Base-by-base conservation (phyloP, 1,140 invertebrate species). In the Lucilia sericata region DNA sequence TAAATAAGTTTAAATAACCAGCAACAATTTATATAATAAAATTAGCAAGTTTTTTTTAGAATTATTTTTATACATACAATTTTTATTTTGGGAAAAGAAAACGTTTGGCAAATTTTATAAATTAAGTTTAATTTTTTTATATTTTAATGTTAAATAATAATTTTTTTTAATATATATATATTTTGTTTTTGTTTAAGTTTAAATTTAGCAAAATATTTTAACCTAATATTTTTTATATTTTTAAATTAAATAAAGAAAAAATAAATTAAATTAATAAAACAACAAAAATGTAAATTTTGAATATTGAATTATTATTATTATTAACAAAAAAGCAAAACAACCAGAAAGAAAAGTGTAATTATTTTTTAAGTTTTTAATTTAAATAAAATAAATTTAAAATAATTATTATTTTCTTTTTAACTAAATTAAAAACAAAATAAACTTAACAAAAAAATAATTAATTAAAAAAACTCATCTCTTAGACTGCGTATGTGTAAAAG, bases 131-230 rank as follows among this genome's bases (percentile, higher is more conserved):
- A 42, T 19, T 47, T 47, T 7, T 80, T 51, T 47, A 10, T 80
- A 10, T 80, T 80, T 80, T 13, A 13, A 42, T 78, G 75, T 80
- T 78, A 51, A 19, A 80, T 80, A 51, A 21, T 70, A 70, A 21
- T 70, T 70, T 70, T 70, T 70, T 21, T 80, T n/a, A n/a, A 49
- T 21, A 47, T 10, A 78, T 80, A 80, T 49, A 49, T 21, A 51
- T 80, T 80, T 47, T 80, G 42, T 80, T 80, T 80, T 49, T 80
- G 76, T 80, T 80, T 80, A 80, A 80, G 76, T 80, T 80, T 80
- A 80, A 25, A 80, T 80, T 80, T 80, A 80, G 76, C 76, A 80
- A 80, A 80, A 80, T 80, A 80, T 80, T 80, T 30, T 80, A 70
- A 7, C 65, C 25, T 70, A 80, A 80, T 49, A 80, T 51, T 49